These are phyloP conservation scores for Protophormia terraenovae DNA, from an alignment of 2,888 invertebrate species.

Conservation along the genomic window DNA sequence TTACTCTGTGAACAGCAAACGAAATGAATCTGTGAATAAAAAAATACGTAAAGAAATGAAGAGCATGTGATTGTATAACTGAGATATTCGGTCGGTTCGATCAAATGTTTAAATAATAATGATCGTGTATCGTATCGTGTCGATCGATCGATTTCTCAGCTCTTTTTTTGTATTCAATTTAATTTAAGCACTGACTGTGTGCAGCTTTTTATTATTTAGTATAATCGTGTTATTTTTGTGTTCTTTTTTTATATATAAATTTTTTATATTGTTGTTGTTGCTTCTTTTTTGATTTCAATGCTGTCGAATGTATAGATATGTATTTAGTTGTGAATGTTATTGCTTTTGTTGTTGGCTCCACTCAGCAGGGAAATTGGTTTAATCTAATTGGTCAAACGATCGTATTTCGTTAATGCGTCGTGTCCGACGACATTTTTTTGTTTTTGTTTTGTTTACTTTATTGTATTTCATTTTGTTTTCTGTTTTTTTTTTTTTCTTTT, in stretches of 20 bases:
- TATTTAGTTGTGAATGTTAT: not conserved
- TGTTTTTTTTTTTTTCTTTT: not conserved
- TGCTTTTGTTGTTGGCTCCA: constrained; percentile 69
- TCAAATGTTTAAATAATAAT: constrained; percentile 37
- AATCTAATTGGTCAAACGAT: constrained; percentile 78
- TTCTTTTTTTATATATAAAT: constrained; percentile 9
- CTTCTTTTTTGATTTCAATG: not conserved
- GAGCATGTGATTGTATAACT: not conserved
- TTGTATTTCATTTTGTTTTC: not conserved
- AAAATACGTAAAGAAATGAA: not conserved
- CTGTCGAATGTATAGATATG: not conserved
- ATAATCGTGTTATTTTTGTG: not conserved
- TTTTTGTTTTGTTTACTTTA: not conserved
- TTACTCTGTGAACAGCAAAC: not conserved
- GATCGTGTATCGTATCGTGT: constrained; percentile 18
- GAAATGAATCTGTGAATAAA: not conserved
- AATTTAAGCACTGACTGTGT: constrained; percentile 13
- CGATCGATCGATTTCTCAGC: constrained; percentile 47
- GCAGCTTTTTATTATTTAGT: not conserved
- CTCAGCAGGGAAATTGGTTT: constrained; percentile 76
- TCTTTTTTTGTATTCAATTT: constrained; percentile 20
- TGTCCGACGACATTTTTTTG: constrained; percentile 49
- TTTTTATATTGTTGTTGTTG: constrained; percentile 50
- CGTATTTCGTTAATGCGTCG: constrained; percentile 70
- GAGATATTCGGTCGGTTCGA: constrained; percentile 23